Conservation (phyloP, 2,888 invertebrate species). For the Caenorhabditis uteleia region DNA sequence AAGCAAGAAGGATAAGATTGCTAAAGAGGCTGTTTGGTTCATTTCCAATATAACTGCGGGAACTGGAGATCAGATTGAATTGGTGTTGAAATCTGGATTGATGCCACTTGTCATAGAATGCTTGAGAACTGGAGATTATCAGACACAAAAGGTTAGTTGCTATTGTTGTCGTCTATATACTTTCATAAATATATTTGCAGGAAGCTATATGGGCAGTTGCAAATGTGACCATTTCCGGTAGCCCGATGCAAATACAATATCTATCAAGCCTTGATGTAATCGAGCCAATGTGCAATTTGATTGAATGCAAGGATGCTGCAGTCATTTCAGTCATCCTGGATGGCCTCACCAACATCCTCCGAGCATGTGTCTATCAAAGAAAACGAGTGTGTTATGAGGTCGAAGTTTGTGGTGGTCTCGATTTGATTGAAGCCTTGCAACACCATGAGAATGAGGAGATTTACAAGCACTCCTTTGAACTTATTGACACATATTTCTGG, state of each 20-base stretch:
- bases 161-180: constrained; percentile 70
- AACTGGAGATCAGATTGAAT: constrained; percentile 90
- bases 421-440: constrained; percentile 94
- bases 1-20: constrained; percentile 90
- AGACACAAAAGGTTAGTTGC: constrained; percentile 85
- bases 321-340: constrained; percentile 79
- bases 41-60: constrained; percentile 93
- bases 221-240: constrained; percentile 95
- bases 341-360: constrained; percentile 94
- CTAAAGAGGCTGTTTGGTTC: constrained; percentile 76
- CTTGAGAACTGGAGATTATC: constrained; percentile 86
- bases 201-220: constrained; percentile 99
- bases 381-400: constrained; percentile 76
- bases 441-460: constrained; percentile 98
- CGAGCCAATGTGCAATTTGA: constrained; percentile 93
- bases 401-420: constrained; percentile 93
- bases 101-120: constrained; percentile 92
- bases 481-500: constrained; percentile 92
- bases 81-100: constrained; percentile 87
- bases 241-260: constrained; percentile 84
- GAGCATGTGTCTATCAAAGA: constrained; percentile 79
- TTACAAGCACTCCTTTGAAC: constrained; percentile 96
- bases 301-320: constrained; percentile 57
- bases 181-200: constrained; percentile 74
- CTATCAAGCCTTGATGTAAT: constrained; percentile 89